These are phyloP conservation scores for Ceratothoa steindachneri DNA, from an alignment of 2,888 invertebrate genomes.

Conservation along the genomic window DNA sequence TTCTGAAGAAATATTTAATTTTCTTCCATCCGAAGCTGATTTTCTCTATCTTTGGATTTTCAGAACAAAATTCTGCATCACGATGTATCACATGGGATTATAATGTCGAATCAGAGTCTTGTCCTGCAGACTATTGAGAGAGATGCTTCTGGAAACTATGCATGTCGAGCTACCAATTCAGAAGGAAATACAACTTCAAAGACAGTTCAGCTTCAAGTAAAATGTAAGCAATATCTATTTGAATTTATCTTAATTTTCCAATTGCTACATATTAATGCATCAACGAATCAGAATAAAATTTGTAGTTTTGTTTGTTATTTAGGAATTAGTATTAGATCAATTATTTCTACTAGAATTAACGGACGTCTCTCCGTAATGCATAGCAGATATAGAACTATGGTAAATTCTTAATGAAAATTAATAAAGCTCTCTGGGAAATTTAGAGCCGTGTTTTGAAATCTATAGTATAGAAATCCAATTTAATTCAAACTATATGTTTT, in stretches of 20 bases:
- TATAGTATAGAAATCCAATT: no score
- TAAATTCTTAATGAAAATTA: no score
- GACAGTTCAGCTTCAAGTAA: conserved; percentile 29
- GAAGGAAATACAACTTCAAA: conserved; percentile 39
- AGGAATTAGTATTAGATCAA: no score
- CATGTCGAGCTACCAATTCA: conserved; percentile 36
- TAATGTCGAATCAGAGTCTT: conserved; percentile 39
- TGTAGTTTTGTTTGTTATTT: background rate
- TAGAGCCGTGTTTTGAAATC: no score
- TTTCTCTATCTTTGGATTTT: background rate
- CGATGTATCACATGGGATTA: conserved; percentile 32
- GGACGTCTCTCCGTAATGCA: no score
- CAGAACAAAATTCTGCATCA: conserved; percentile 30
- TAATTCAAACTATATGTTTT: no score
- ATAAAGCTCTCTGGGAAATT: no score
- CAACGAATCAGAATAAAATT: background rate
- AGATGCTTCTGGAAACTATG: conserved; percentile 34
- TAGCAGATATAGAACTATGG: no score
- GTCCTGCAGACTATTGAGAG: conserved; percentile 32
- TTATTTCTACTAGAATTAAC: background rate
- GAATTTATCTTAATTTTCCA: background rate
- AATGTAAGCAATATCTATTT: conserved; percentile 44
- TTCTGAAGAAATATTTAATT: no score
- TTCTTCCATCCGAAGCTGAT: no score
- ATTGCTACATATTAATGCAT: no score